phyloP scores from a whole-genome alignment of 2,888 invertebrate species.

The Rotaria socialis region DNA sequence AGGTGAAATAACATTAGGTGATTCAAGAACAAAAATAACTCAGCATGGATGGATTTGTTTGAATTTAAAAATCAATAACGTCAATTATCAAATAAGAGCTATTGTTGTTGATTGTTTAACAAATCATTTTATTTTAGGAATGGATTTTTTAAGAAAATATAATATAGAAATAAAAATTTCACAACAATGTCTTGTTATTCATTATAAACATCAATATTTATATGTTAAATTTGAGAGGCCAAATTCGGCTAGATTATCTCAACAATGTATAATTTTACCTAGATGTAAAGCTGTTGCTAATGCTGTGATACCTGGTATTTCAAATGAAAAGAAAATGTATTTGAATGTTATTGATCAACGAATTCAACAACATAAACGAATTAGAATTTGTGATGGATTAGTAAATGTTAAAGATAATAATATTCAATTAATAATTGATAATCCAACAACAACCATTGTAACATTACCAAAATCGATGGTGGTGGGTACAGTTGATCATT shows the following conservation, averaged over 20 bases:
- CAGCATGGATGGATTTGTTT: neutral
- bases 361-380: neutral
- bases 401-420: neutral
- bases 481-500: neutral
- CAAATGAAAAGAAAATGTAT: neutral
- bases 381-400: neutral
- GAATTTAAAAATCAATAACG: neutral
- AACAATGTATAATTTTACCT: neutral
- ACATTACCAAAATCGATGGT: neutral
- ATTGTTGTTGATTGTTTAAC: neutral
- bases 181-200: neutral
- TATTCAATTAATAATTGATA: neutral
- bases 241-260: neutral
- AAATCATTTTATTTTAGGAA: neutral
- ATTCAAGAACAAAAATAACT: neutral
- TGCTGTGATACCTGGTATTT: neutral
- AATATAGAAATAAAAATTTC: neutral
- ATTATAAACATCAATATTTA: neutral
- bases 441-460: neutral
- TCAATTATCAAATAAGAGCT: neutral
- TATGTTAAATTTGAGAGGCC: neutral
- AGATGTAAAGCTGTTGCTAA: neutral
- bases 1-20: neutral
- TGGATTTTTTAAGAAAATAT: neutral
- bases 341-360: neutral